Conservation (phyloP, 2,888 invertebrate species). For the Drosophila quinaria region DNA sequence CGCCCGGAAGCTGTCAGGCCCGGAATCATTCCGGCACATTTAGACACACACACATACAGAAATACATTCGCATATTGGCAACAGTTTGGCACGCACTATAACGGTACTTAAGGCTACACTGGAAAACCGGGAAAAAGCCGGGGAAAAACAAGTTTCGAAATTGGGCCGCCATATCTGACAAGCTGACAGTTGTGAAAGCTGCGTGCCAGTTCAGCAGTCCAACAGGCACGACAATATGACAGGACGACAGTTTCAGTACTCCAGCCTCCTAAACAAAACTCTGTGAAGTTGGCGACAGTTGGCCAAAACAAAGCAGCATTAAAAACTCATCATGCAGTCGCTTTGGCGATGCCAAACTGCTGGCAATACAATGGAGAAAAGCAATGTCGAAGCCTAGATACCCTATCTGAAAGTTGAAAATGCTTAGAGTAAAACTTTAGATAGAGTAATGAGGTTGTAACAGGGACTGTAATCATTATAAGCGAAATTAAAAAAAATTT, state of each 20-base stretch:
- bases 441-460: too few relatives aligned
- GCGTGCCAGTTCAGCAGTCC: slow-evolving; percentile 56
- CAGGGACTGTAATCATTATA: too few relatives aligned
- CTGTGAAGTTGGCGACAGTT: slow-evolving; percentile 29
- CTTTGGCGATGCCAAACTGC: slow-evolving; percentile 22
- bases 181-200: slow-evolving; percentile 55
- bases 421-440: background rate
- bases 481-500: too few relatives aligned
- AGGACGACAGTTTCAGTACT: slow-evolving; percentile 8
- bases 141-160: slow-evolving; percentile 60
- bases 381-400: background rate
- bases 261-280: slow-evolving; percentile 43
- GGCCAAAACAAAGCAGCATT: slow-evolving; percentile 62
- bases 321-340: slow-evolving; percentile 66
- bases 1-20: slow-evolving; percentile 50
- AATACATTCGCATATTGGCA: slow-evolving; percentile 42
- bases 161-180: slow-evolving; percentile 68
- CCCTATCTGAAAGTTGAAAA: background rate
- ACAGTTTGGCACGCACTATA: slow-evolving; percentile 63
- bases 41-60: background rate
- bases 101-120: slow-evolving; percentile 6
- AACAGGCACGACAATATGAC: slow-evolving; percentile 22
- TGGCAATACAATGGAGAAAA: slow-evolving; percentile 1
- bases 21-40: slow-evolving; percentile 45
- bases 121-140: slow-evolving; percentile 27